phyloP scores from a whole-genome alignment of 1,140 invertebrate species.

The Scaptomyza montana region DNA sequence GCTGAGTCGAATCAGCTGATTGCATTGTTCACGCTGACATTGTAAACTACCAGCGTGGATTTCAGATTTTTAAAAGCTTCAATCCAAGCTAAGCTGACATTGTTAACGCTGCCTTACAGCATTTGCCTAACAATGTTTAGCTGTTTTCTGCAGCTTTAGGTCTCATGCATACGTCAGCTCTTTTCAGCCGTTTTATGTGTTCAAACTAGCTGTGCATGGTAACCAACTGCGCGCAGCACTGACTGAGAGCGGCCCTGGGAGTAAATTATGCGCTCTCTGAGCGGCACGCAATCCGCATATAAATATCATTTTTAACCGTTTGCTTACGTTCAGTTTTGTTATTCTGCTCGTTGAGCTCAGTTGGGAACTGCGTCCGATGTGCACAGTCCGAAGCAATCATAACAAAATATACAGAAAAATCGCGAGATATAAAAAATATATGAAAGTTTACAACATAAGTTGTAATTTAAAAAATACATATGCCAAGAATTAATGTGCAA shows the following conservation, averaged over 20 bases:
- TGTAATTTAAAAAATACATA: conserved; percentile 12
- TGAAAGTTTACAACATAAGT: conserved; percentile 24
- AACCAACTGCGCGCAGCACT: conserved; percentile 8
- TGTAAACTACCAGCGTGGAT: too few species aligned
- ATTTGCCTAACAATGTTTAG: background rate
- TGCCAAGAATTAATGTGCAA: conserved; percentile 3
- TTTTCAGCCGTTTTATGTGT: background rate
- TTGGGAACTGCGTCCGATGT: conserved; percentile 12
- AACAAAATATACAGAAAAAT: conserved; percentile 18
- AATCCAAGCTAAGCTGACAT: too few species aligned
- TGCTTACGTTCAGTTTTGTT: conserved; percentile 32
- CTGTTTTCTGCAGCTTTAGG: background rate
- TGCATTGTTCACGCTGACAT: too few species aligned
- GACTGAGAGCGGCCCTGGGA: conserved; percentile 1
- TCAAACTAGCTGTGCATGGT: background rate
- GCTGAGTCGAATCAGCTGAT: too few species aligned
- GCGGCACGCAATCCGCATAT: conserved; percentile 12
- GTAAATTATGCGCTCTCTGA: conserved; percentile 17
- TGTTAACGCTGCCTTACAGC: too few species aligned
- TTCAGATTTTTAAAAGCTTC: too few species aligned
- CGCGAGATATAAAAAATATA: conserved; percentile 13
- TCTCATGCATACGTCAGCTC: background rate
- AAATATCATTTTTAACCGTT: conserved; percentile 48
- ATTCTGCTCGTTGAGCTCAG: conserved; percentile 32
- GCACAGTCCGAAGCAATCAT: conserved; percentile 19